Evolutionary conservation across 2,888 invertebrate genomes (phyloP).

Genomic region (Itoplectis maculator): DNA sequence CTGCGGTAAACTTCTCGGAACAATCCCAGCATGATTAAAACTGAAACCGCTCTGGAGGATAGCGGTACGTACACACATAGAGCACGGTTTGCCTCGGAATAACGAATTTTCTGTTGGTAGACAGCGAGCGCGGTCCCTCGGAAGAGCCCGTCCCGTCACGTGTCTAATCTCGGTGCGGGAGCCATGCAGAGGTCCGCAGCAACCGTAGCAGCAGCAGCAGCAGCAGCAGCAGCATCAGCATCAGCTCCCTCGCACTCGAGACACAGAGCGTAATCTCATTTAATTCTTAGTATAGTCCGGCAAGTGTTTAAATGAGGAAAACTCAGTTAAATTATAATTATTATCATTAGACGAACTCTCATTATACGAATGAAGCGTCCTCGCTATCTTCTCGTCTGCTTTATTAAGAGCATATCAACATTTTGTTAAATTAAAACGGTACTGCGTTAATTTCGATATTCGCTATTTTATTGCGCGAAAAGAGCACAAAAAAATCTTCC

Average conservation of each 20-base stretch:
- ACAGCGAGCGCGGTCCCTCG: slow-evolving; percentile 27
- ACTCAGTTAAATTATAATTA: slow-evolving; percentile 52
- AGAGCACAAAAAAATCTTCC: too few species aligned
- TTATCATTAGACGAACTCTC: slow-evolving; percentile 23
- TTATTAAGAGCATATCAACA: not conserved
- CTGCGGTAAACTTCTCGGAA: slow-evolving; percentile 49
- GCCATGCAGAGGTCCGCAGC: slow-evolving; percentile 40
- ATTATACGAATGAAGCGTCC: slow-evolving; percentile 18
- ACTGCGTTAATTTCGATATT: not conserved
- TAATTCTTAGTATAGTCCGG: slow-evolving; percentile 58
- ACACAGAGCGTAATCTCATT: slow-evolving; percentile 62
- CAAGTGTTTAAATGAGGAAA: slow-evolving; percentile 43
- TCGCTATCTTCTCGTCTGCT: not conserved
- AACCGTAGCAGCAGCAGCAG: slow-evolving; percentile 1
- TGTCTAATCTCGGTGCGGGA: slow-evolving; percentile 57
- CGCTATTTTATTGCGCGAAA: not conserved
- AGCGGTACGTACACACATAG: not conserved
- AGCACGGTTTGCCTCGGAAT: slow-evolving; percentile 29
- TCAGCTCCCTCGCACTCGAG: slow-evolving; percentile 38
- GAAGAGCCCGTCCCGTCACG: slow-evolving; percentile 45
- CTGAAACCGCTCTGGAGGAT: slow-evolving; percentile 39
- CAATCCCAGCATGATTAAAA: slow-evolving; percentile 51
- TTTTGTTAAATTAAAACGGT: slow-evolving; percentile 1
- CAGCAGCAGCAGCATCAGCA: not conserved
- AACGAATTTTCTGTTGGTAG: slow-evolving; percentile 46